phyloP scores from a whole-genome alignment of 2,888 invertebrate species.

The Calliscelio sp. region DNA sequence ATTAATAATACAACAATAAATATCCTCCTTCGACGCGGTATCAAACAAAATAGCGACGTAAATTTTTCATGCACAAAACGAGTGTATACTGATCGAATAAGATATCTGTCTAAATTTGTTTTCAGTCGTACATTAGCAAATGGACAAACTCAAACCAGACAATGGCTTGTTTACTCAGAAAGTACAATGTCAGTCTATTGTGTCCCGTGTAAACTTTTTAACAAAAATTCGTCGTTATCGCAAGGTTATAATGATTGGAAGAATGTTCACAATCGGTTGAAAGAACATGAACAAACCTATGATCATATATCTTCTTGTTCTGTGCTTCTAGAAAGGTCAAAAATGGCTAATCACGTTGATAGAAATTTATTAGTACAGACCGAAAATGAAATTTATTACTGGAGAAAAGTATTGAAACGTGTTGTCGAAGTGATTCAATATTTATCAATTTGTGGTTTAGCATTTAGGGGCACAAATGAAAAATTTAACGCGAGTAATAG shows the following conservation, averaged over 20 bases:
- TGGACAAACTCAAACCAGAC: slow-evolving; percentile 31
- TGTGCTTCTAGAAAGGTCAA: slow-evolving; percentile 25
- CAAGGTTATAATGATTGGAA: slow-evolving; percentile 29
- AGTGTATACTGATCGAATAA: slow-evolving; percentile 12
- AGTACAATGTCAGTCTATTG: slow-evolving; percentile 21
- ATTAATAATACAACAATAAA: slow-evolving; percentile 11
- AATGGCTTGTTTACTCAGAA: slow-evolving; percentile 39
- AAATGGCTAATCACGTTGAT: neutral
- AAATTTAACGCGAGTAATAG: slow-evolving; percentile 62
- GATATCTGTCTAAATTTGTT: slow-evolving; percentile 28
- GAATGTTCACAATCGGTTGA: slow-evolving; percentile 37
- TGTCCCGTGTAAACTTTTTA: slow-evolving; percentile 21
- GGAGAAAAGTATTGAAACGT: slow-evolving; percentile 35
- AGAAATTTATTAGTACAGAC: slow-evolving; percentile 3
- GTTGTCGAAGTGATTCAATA: slow-evolving; percentile 40
- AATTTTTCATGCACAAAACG: slow-evolving; percentile 26
- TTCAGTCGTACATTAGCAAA: slow-evolving; percentile 39
- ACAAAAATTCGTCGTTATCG: slow-evolving; percentile 32
- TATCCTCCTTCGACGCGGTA: slow-evolving; percentile 1
- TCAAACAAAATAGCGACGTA: slow-evolving; percentile 5
- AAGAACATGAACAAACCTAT: slow-evolving; percentile 25
- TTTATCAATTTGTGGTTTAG: slow-evolving; percentile 35
- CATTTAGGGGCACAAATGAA: slow-evolving; percentile 40
- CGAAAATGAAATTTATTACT: slow-evolving; percentile 39
- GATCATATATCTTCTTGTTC: slow-evolving; percentile 22